A percentile compares a stretch with the other conserved stretches of the same genome.
Conservation (phyloP, 2,113 vertebrate species). For the Promerops cafer region DNA sequence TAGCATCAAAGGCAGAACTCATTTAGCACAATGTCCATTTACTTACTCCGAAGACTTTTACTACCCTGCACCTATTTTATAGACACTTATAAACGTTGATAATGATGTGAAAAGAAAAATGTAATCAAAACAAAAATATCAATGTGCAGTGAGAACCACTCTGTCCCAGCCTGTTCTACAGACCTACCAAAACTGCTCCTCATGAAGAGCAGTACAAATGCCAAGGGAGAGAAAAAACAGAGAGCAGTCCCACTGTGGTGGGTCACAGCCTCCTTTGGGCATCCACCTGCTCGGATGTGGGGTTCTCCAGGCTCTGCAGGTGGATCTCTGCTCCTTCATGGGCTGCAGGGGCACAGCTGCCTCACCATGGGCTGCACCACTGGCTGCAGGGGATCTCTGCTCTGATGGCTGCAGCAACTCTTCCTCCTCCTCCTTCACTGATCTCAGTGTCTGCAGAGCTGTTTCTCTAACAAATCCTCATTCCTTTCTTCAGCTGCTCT, state of each 20-base stretch:
- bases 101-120: conserved; percentile 24
- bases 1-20: conserved; percentile 72
- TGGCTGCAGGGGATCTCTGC: not conserved
- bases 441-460: not conserved
- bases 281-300: not conserved
- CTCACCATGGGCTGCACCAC: not conserved
- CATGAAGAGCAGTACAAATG: not conserved
- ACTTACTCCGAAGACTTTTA: conserved; percentile 68
- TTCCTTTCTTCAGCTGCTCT: not conserved
- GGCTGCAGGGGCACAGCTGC: not conserved
- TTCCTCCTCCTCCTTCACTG: not conserved
- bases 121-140: not conserved
- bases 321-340: not conserved
- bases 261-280: not conserved
- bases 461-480: not conserved
- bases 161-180: not conserved
- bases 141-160: not conserved
- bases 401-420: not conserved
- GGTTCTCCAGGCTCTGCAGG: not conserved
- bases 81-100: conserved; percentile 53
- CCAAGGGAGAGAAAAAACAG: not conserved
- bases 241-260: not conserved
- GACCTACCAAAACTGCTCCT: not conserved
- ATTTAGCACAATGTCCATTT: conserved; percentile 70
- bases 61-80: conserved; percentile 41